Evolutionary conservation across 2,888 invertebrate genomes (phyloP).

Genomic region (Scaptomyza cyrtandrae): DNA sequence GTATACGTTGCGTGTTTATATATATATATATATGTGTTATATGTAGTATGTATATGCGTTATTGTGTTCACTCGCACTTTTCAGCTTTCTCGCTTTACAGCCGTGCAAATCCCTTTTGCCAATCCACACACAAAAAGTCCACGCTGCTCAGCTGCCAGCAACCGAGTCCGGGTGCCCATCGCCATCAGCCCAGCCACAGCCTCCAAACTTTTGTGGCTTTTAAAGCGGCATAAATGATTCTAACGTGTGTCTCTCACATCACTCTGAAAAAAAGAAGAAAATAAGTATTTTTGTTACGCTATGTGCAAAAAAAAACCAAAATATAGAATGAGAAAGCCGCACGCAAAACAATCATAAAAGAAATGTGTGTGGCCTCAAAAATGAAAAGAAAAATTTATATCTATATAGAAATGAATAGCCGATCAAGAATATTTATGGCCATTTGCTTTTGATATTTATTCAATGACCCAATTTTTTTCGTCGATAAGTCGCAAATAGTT

Average conservation of each 20-base stretch:
- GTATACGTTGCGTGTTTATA: slow-evolving; percentile 46
- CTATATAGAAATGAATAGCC: slow-evolving; percentile 47
- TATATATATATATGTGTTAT: slow-evolving; percentile 56
- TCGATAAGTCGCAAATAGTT: slow-evolving; percentile 77
- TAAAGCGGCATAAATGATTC: slow-evolving; percentile 76
- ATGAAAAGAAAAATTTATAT: slow-evolving; percentile 33
- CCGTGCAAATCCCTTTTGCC: slow-evolving; percentile 65
- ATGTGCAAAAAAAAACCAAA: slow-evolving; percentile 1
- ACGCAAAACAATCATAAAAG: slow-evolving; percentile 45
- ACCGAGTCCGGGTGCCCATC: slow-evolving; percentile 19
- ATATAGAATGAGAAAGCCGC: slow-evolving; percentile 34
- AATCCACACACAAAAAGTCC: slow-evolving; percentile 34
- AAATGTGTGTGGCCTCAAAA: slow-evolving; percentile 24
- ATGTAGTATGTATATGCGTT: not conserved
- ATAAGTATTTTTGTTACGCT: slow-evolving; percentile 60
- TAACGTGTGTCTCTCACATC: slow-evolving; percentile 40
- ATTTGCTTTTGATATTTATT: slow-evolving; percentile 77
- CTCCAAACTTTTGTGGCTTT: slow-evolving; percentile 66
- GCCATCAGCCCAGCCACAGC: slow-evolving; percentile 4
- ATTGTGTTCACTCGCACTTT: slow-evolving; percentile 44
- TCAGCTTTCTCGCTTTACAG: slow-evolving; percentile 53
- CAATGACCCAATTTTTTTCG: slow-evolving; percentile 70
- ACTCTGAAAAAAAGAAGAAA: slow-evolving; percentile 47
- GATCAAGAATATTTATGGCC: slow-evolving; percentile 72
- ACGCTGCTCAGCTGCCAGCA: slow-evolving; percentile 43